A percentile compares a stretch with the other conserved stretches of the same genome.
Evolutionary conservation across 1,140 invertebrate species (phyloP).

Genomic region (Leguminivora glycinivorella): DNA sequence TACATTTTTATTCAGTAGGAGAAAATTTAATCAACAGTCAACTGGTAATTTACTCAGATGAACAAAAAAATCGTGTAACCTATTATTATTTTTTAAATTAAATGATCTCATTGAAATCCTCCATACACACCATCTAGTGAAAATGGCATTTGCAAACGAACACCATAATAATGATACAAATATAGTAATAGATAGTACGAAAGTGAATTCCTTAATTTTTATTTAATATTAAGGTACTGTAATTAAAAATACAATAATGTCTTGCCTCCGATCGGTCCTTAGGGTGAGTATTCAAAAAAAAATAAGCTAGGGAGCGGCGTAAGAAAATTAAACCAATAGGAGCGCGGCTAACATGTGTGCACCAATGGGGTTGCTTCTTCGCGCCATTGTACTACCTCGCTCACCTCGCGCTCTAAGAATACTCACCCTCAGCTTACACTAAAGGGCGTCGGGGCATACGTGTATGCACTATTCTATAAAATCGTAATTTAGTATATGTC

Average conservation of each 20-base stretch:
- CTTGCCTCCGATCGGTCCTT: background rate
- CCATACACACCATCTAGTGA: conserved; percentile 54
- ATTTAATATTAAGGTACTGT: conserved; percentile 67
- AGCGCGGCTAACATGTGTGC: background rate
- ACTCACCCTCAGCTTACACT: background rate
- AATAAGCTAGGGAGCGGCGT: background rate
- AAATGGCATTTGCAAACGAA: conserved; percentile 69
- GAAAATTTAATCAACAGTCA: no score
- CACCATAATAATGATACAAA: conserved; percentile 70
- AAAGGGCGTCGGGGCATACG: background rate
- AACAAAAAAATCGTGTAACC: no score
- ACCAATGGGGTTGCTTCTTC: background rate
- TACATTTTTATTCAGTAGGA: no score
- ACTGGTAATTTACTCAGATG: no score
- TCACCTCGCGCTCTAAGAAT: background rate
- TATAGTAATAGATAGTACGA: conserved; percentile 63
- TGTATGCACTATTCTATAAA: conserved; percentile 64
- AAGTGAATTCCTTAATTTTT: conserved; percentile 65
- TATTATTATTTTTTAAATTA: background rate
- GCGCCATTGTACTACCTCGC: background rate
- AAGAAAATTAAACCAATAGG: background rate
- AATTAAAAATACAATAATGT: conserved; percentile 36
- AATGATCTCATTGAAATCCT: conserved; percentile 41
- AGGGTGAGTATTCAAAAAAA: background rate
- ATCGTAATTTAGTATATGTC: conserved; percentile 39